Conservation (phyloP, 2,797 vertebrate genomes). For the Sebastes taczanowskii region DNA sequence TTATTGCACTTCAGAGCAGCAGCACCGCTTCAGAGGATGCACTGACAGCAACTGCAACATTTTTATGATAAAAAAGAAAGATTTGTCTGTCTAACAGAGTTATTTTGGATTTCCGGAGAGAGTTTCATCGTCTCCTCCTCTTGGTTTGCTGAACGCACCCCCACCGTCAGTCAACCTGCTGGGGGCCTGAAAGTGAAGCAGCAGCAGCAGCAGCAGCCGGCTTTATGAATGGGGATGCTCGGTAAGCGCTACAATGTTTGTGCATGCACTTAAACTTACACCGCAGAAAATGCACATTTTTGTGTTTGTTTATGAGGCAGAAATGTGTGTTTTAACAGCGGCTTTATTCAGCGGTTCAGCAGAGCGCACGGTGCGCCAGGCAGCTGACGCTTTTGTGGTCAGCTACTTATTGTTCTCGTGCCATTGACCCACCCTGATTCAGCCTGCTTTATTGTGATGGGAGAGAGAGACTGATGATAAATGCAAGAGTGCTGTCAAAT, state of each 20-base stretch:
- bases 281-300: fast-evolving
- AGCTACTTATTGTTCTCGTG: slow-evolving; percentile 72
- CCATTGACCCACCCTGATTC: slow-evolving; percentile 67
- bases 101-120: neutral
- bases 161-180: slow-evolving; percentile 61
- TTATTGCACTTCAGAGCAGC: slow-evolving; percentile 48
- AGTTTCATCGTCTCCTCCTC: neutral
- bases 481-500: neutral
- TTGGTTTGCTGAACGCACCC: slow-evolving; percentile 39
- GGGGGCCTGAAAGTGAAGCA: slow-evolving; percentile 65
- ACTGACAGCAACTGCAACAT: slow-evolving; percentile 4
- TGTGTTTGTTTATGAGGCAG: neutral
- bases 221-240: slow-evolving; percentile 77
- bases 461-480: neutral
- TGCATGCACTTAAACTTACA: neutral
- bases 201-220: slow-evolving; percentile 56
- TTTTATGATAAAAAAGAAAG: neutral
- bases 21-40: slow-evolving; percentile 53
- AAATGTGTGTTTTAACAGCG: neutral
- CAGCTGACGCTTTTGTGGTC: slow-evolving; percentile 53
- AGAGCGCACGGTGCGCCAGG: slow-evolving; percentile 26
- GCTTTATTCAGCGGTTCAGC: neutral
- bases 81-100: neutral
- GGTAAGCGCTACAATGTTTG: slow-evolving; percentile 59
- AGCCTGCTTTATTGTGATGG: slow-evolving; percentile 9